Conservation (phyloP, 2,797 vertebrate species). For the Tympanoctomys barrerae region DNA sequence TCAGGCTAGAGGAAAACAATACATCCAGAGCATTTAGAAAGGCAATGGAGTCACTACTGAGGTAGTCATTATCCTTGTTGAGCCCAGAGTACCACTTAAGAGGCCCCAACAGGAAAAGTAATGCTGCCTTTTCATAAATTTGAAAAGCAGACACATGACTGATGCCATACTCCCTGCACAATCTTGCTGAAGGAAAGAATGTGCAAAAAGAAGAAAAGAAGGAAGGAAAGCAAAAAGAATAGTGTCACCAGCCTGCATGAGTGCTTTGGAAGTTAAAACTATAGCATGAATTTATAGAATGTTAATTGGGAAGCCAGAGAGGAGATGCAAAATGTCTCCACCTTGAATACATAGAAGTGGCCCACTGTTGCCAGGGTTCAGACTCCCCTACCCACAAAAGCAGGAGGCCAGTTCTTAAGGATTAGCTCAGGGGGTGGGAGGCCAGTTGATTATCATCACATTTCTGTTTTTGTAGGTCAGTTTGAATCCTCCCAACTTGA, state of each 20-base stretch:
- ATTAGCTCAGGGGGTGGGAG: background rate
- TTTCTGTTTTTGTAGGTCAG: background rate
- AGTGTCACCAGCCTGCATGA: background rate
- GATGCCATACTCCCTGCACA: background rate
- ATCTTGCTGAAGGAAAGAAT: background rate
- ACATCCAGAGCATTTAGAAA: background rate
- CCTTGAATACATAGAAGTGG: too few species aligned
- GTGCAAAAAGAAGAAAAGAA: background rate
- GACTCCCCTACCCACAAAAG: background rate
- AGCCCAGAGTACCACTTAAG: background rate
- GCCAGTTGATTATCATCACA: background rate
- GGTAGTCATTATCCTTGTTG: background rate
- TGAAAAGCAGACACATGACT: conserved; percentile 30
- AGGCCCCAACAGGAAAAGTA: background rate
- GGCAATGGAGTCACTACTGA: background rate
- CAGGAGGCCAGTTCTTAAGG: background rate
- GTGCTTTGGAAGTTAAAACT: background rate
- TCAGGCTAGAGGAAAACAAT: conserved; percentile 58
- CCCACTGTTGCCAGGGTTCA: background rate
- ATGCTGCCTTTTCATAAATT: background rate
- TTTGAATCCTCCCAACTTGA: background rate
- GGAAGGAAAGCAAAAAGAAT: background rate
- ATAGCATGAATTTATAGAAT: background rate
- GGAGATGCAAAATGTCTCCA: background rate
- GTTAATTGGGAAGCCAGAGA: background rate